Evolutionary conservation across 1,140 invertebrate genomes (phyloP), one percentile per base, ranked within the genome.

Genomic region (Papilio polyxenes): DNA sequence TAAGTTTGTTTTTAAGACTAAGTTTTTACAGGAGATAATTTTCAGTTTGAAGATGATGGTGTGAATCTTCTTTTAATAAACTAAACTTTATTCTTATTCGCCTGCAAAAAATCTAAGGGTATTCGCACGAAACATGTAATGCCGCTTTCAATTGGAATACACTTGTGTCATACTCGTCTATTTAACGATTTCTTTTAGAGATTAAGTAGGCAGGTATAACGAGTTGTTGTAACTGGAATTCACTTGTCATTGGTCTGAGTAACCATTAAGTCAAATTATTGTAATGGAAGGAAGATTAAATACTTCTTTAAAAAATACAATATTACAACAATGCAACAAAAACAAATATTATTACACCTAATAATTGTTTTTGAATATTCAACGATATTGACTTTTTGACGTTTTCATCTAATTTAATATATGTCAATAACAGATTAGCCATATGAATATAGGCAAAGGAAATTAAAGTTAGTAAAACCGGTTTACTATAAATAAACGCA

Each of bases 171-270:
- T 84, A 77, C 40, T 65, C 78, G 53, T 78, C 49, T 81, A 59
- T 80, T 85, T 87, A 80, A 83, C 77, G 86, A 82, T 87, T 87
- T 87, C 86, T 88, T 85, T 86, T 69, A 81, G 82, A 81, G 76
- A 82, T 80, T 78, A 78, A 78, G 20, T 37, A 79, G 20, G 56
- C 56, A 79, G 56, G 56, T 79, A 44, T 79, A 65, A 79, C 56
- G 53, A 31, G 76, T 59, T 56, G 9, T 15, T 59, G 53, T 49
- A 20, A 53, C 51, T 40, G 40, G 23, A 79, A 59, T 62, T 59
- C 20, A 79, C 31, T 79, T n/a, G 23, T 79, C 53, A 9, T 62
- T 77, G 6, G 3, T 20, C 49, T n/a, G 11, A 51, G 15, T 13
- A 20, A 51, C 17, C 6, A 77, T 56, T 31, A 53, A 77, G 5